phyloP scores from a whole-genome alignment of 2,888 invertebrate species.

The Melanophora roralis region DNA sequence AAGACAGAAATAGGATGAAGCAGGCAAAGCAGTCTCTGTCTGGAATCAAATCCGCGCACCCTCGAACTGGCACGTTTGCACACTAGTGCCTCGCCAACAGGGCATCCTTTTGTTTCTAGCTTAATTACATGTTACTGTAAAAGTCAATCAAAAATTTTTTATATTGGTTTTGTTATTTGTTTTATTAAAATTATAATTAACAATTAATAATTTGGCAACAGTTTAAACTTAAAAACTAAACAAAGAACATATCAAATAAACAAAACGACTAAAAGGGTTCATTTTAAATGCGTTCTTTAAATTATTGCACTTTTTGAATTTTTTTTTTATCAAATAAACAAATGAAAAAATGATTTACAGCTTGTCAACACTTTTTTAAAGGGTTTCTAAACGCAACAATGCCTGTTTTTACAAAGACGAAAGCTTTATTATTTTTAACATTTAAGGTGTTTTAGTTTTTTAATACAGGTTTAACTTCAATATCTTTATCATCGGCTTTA shows the following conservation, averaged over 20 bases:
- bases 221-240: constrained; percentile 72
- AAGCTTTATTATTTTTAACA: background rate
- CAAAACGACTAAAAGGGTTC: constrained; percentile 37
- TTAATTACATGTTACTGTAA: too few species aligned
- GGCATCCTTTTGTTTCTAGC: too few species aligned
- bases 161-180: too few species aligned
- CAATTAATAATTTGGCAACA: constrained; percentile 70
- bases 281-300: background rate
- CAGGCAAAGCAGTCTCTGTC: too few species aligned
- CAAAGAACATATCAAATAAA: constrained; percentile 41
- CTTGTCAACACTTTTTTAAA: background rate
- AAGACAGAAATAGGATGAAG: too few species aligned
- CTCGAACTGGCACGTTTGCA: too few species aligned
- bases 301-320: background rate
- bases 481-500: constrained; percentile 68
- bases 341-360: background rate
- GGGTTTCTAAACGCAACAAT: background rate
- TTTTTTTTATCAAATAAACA: background rate
- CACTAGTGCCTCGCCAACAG: too few species aligned
- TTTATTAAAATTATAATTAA: constrained; percentile 52
- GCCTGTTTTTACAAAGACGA: constrained; percentile 18
- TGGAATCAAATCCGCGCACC: too few species aligned
- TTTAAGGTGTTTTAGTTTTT: constrained; percentile 30
- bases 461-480: constrained; percentile 72
- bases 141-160: too few species aligned